Conservation (phyloP, 2,888 invertebrate species). For the Spicauda simplicius region DNA sequence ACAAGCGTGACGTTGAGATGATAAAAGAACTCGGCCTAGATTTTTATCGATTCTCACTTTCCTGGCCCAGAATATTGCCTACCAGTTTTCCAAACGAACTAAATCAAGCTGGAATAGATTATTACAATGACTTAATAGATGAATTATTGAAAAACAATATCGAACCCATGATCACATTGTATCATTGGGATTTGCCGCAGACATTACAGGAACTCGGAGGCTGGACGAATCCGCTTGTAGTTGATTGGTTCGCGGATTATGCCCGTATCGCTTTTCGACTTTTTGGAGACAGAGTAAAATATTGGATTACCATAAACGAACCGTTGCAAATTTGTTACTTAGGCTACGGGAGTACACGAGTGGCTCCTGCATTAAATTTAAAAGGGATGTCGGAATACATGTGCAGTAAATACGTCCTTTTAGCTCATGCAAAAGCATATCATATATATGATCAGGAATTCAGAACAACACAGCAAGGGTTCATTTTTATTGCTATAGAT, state of each 20-base stretch:
- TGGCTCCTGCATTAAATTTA: constrained; percentile 55
- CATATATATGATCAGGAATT: constrained; percentile 28
- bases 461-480: constrained; percentile 32
- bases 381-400: constrained; percentile 65
- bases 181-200: constrained; percentile 49
- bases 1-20: constrained; percentile 12
- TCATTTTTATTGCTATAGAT: constrained; percentile 31
- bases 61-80: constrained; percentile 81
- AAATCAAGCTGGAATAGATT: constrained; percentile 71
- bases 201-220: constrained; percentile 48
- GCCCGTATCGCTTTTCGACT: constrained; percentile 62
- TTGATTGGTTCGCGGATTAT: constrained; percentile 73
- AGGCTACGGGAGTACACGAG: not conserved
- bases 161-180: constrained; percentile 50
- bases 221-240: constrained; percentile 64
- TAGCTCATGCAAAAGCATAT: constrained; percentile 40
- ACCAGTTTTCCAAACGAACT: constrained; percentile 49
- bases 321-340: constrained; percentile 12
- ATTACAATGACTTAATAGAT: constrained; percentile 75
- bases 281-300: constrained; percentile 73
- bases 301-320: constrained; percentile 35
- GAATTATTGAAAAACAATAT: constrained; percentile 84
- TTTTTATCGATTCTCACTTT: constrained; percentile 80
- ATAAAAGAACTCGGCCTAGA: constrained; percentile 14
- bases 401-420: constrained; percentile 49